Evolutionary conservation across 2,797 vertebrate species (phyloP).

Genomic region (Trachops cirrhosus): DNA sequence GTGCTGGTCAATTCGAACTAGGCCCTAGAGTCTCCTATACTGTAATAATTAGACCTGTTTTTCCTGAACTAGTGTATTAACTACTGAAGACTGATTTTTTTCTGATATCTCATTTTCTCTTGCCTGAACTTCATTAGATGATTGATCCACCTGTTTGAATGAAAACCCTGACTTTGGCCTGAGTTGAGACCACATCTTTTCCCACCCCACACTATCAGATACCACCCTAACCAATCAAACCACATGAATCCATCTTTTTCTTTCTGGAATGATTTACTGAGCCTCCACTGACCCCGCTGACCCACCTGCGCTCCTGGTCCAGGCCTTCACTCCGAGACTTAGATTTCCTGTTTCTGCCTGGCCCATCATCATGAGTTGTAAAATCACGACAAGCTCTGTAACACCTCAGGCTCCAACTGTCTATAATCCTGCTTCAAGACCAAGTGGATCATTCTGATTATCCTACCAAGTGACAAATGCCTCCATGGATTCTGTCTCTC

Average conservation of each 20-base stretch:
- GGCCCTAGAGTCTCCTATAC: not conserved
- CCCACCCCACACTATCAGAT: not conserved
- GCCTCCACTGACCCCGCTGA: not conserved
- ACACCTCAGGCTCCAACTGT: not conserved
- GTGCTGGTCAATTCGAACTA: not conserved
- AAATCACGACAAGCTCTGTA: not conserved
- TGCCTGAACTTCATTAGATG: not conserved
- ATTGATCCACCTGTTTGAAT: not conserved
- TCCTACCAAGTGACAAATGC: not conserved
- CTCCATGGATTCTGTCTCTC: not conserved
- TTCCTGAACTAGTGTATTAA: not conserved
- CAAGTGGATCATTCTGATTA: not conserved
- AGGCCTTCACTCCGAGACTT: not conserved
- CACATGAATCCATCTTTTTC: not conserved
- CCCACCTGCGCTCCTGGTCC: not conserved
- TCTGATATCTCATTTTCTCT: not conserved
- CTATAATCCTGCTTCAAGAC: not conserved
- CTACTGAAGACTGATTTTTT: not conserved
- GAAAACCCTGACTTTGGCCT: not conserved
- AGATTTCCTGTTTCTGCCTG: not conserved
- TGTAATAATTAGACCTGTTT: not conserved
- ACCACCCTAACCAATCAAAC: not conserved
- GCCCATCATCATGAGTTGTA: not conserved
- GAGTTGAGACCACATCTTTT: not conserved
- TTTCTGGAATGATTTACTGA: not conserved